Evolutionary conservation across 1,140 invertebrate genomes (phyloP).

Genomic region (Pogonomyrmex barbatus): DNA sequence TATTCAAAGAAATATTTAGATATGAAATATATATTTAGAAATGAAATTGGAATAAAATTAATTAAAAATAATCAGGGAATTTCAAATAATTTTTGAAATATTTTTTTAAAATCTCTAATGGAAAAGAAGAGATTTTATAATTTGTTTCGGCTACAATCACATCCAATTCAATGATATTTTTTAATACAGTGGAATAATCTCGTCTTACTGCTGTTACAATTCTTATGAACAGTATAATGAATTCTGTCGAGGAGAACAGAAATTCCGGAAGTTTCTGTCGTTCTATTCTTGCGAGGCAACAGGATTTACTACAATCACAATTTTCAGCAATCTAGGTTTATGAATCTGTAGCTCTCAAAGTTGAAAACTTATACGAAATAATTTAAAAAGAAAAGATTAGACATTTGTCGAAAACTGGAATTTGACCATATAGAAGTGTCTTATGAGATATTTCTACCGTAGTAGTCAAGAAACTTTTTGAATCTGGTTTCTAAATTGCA

Average conservation of each 20-base stretch:
- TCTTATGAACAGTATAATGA: constrained; percentile 25
- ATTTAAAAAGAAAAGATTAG: constrained; percentile 1
- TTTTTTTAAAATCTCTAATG: neutral
- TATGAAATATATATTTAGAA: too few species aligned
- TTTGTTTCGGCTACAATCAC: neutral
- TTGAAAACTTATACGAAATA: constrained; percentile 16
- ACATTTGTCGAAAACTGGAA: neutral
- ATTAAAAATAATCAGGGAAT: neutral
- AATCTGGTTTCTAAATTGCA: neutral
- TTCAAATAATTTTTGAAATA: neutral
- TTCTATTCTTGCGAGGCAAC: constrained; percentile 27
- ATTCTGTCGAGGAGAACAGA: constrained; percentile 30
- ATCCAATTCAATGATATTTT: neutral
- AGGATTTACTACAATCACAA: neutral
- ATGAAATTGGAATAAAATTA: neutral
- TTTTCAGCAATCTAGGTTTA: constrained; percentile 31
- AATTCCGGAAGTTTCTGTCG: constrained; percentile 31
- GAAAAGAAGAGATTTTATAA: too few species aligned
- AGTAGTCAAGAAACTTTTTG: constrained; percentile 3
- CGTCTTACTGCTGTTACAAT: neutral
- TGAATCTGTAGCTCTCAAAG: constrained; percentile 37
- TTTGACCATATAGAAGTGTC: neutral
- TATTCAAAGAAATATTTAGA: neutral
- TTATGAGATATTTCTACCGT: neutral
- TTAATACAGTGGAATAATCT: neutral